Percentiles rank a stretch among this genome's conserved stretches.
These are phyloP conservation scores for Linurgus olivaceus DNA, from an alignment of 2,797 vertebrate species.

Conservation along the genomic window DNA sequence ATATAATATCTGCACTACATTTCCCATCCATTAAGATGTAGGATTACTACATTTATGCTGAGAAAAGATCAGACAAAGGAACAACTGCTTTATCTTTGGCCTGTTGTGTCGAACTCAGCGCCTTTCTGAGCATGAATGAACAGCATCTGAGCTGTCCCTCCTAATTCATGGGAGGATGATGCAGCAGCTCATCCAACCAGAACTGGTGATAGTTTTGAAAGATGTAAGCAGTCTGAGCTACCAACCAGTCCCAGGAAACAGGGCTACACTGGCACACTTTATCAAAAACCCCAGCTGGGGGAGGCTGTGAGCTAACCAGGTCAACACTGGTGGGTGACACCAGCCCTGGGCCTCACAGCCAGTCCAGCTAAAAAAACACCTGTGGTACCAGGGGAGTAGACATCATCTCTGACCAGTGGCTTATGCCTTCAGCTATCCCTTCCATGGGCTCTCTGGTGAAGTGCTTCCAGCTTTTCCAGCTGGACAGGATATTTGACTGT, in stretches of 20 bases:
- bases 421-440: background rate
- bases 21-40: background rate
- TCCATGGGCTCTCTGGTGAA: background rate
- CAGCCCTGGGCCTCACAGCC: background rate
- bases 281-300: background rate
- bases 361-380: background rate
- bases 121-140: background rate
- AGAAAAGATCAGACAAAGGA: background rate
- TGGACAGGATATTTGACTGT: background rate
- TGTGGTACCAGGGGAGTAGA: background rate
- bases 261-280: background rate
- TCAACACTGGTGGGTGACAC: background rate
- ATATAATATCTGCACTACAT: background rate
- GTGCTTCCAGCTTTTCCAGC: background rate
- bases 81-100: background rate
- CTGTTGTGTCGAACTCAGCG: background rate
- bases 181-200: background rate
- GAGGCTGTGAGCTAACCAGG: background rate
- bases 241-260: background rate
- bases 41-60: background rate
- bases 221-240: background rate
- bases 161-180: background rate
- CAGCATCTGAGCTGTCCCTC: background rate
- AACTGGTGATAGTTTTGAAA: background rate
- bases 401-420: fast-evolving